Evolutionary conservation across 92 coral and sea anemone species (phyloP), one percentile per base, ranked within the genome.

Genomic region (Blastomussa wellsi): DNA sequence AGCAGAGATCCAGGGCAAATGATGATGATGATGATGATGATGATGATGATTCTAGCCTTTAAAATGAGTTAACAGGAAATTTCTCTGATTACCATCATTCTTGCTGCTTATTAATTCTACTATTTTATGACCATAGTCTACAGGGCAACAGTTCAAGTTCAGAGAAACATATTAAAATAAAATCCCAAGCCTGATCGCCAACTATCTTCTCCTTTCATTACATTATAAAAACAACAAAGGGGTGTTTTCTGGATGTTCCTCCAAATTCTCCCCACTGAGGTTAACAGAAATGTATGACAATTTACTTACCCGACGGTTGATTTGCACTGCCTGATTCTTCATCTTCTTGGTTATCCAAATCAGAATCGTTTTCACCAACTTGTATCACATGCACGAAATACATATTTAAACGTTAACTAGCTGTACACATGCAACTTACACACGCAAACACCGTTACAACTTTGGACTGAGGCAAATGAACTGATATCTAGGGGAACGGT

Each of bases 281-380:
- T 26, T 28, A 26, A 62, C n/a, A 51, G 53, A 51, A 51, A 13
- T 51, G 57, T 0, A 51, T 51, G 7, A 1, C 57, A 51, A 51
- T 12, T 44, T 44, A 57, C 74, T 79, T 64, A 79, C 59, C 57
- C 1, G 83, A 62, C 2, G 74, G 41, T 12, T 79, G 74, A 37
- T 64, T 64, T 64, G 83, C 12, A 44, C 83, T 79, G 29, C 76
- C 85, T 19, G 85, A 81, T 2, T 81, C 85, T 81, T 47, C 47
- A 17, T 68, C 67, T 32, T 70, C 76, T 79, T 79, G 74, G 36
- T 15, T 67, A 12, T 70, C 66, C 77, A 35, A 48, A 35, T 69
- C 77, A 20, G 77, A 47, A 20, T 81, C 85, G 22, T 37, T 69
- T 81, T 81, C 85, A 33, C 85, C 85, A 48, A 81, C 85, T 81